These are phyloP conservation scores for Myocastor coypus DNA, from an alignment of 2,113 vertebrate species.

Conservation along the genomic window DNA sequence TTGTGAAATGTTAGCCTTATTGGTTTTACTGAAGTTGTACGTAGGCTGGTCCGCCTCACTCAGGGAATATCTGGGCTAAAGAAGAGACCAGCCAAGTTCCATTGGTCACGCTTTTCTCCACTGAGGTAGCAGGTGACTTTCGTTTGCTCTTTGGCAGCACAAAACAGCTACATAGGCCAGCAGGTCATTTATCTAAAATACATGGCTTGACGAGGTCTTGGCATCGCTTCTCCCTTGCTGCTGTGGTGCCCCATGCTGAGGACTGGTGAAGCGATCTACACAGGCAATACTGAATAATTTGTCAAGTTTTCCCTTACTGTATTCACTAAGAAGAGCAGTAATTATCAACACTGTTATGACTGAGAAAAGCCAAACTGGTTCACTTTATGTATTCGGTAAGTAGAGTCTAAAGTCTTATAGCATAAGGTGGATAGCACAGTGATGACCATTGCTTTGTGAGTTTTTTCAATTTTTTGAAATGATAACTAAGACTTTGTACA, in stretches of 20 bases:
- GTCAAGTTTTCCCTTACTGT: not conserved
- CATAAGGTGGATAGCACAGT: not conserved
- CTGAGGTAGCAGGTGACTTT: not conserved
- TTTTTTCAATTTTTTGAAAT: too few species aligned
- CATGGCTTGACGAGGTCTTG: not conserved
- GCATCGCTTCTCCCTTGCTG: not conserved
- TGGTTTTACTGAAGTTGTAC: slow-evolving; percentile 15
- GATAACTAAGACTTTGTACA: too few species aligned
- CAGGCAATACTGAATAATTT: not conserved
- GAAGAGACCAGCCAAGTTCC: not conserved
- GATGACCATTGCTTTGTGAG: not conserved
- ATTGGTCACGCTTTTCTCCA: not conserved
- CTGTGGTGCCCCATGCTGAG: not conserved
- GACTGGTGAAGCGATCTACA: not conserved
- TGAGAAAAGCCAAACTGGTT: not conserved
- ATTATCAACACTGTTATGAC: not conserved
- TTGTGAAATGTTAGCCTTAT: not conserved
- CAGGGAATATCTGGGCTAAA: not conserved
- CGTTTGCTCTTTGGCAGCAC: not conserved
- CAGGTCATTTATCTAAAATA: slow-evolving; percentile 58
- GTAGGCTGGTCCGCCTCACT: not conserved
- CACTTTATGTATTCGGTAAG: not conserved
- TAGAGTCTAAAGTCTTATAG: not conserved
- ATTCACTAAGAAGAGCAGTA: not conserved
- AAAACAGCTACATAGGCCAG: not conserved